These are phyloP conservation scores for Squalus acanthias DNA, from an alignment of 2,797 vertebrate genomes.

Conservation along the genomic window DNA sequence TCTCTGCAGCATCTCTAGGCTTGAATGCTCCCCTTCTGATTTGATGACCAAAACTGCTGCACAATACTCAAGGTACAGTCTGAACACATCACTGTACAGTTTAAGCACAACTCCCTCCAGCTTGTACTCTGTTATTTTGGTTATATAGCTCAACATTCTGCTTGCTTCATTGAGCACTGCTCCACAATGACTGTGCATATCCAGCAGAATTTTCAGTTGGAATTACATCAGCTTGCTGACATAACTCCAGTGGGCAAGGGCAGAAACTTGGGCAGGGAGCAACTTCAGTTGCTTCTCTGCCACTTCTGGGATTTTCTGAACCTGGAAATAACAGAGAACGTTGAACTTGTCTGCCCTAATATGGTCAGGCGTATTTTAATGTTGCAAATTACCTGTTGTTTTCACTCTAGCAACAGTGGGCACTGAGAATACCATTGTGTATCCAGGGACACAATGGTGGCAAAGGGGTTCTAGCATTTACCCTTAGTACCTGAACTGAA, in stretches of 20 bases:
- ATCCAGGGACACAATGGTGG: background rate
- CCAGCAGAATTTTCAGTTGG: background rate
- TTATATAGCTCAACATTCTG: background rate
- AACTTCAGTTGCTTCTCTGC: background rate
- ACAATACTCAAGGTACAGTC: background rate
- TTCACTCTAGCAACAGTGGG: too few relatives aligned
- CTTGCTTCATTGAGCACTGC: background rate
- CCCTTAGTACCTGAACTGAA: background rate
- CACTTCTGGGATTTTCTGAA: background rate
- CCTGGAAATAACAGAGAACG: too few relatives aligned
- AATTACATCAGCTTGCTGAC: background rate
- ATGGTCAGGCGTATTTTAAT: too few relatives aligned
- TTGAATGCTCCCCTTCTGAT: background rate
- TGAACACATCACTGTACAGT: background rate
- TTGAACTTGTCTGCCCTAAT: too few relatives aligned
- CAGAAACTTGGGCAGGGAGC: background rate
- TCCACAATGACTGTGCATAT: background rate
- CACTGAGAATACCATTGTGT: too few relatives aligned
- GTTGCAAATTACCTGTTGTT: too few relatives aligned
- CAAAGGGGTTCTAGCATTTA: too few relatives aligned
- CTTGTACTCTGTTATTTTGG: background rate
- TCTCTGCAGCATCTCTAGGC: background rate
- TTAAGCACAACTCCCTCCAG: background rate
- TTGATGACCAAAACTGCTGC: background rate
- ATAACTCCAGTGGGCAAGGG: background rate